Conservation (phyloP, 2,888 invertebrate species). For the Linyphia triangularis region DNA sequence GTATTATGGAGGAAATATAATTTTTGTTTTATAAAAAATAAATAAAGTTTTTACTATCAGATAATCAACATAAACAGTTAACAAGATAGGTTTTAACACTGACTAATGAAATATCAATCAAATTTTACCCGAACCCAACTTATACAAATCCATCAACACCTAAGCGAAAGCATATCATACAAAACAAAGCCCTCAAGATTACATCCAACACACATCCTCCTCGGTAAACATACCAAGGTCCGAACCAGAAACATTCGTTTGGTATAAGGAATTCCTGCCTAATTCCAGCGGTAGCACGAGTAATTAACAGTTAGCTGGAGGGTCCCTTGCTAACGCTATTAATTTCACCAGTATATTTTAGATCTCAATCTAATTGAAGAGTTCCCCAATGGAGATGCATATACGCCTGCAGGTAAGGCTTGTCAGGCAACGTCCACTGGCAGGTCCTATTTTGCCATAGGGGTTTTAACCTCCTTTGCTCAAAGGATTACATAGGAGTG, state of each 20-base stretch:
- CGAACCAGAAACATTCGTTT: background rate
- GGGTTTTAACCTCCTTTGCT: conserved; percentile 6
- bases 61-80: too few species aligned
- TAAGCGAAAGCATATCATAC: too few species aligned
- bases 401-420: background rate
- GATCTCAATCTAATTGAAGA: conserved; percentile 53
- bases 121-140: too few species aligned
- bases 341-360: conserved; percentile 58
- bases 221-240: background rate
- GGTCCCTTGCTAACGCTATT: conserved; percentile 59
- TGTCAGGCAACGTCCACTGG: background rate
- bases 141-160: too few species aligned
- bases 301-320: conserved; percentile 60
- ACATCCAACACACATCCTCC: background rate
- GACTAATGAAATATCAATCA: too few species aligned
- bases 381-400: conserved; percentile 16
- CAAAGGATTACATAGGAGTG: conserved; percentile 12
- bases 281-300: conserved; percentile 1
- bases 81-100: too few species aligned
- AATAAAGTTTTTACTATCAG: too few species aligned
- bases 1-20: too few species aligned
- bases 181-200: too few species aligned
- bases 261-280: background rate
- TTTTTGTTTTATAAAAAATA: too few species aligned
- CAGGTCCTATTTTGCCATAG: background rate